Percentiles rank a stretch among this genome's conserved stretches.
Conservation (phyloP, 2,888 invertebrate species). For the Archips xylosteana region DNA sequence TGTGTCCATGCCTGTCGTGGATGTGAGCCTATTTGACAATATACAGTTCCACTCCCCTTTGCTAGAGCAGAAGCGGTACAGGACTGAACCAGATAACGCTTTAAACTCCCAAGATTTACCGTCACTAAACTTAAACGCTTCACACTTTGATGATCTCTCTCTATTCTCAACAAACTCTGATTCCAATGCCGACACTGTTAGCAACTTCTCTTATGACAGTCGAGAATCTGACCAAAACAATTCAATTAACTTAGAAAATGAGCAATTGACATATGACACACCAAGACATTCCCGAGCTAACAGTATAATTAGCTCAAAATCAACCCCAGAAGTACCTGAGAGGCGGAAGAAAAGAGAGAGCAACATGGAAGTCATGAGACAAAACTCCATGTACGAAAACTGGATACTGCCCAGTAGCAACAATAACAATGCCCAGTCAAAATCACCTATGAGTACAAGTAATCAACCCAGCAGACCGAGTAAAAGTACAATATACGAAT, state of each 20-base stretch:
- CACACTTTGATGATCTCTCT: slow-evolving; percentile 71
- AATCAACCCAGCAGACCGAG: slow-evolving; percentile 59
- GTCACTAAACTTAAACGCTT: slow-evolving; percentile 62
- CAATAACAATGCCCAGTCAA: slow-evolving; percentile 46
- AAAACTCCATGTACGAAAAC: slow-evolving; percentile 76
- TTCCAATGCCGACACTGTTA: slow-evolving; percentile 67
- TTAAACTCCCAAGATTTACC: slow-evolving; percentile 55
- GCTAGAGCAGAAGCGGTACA: slow-evolving; percentile 70
- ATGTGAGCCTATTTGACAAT: slow-evolving; percentile 87
- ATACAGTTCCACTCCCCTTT: slow-evolving; percentile 88
- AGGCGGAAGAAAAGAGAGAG: slow-evolving; percentile 63
- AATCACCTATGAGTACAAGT: slow-evolving; percentile 26
- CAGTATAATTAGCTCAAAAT: slow-evolving; percentile 63
- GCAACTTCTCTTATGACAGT: slow-evolving; percentile 71
- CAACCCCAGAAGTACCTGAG: slow-evolving; percentile 69
- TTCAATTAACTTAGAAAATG: slow-evolving; percentile 53
- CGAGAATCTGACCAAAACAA: slow-evolving; percentile 61
- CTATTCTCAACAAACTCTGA: slow-evolving; percentile 74
- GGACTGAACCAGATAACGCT: slow-evolving; percentile 52
- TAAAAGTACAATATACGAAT: slow-evolving; percentile 89
- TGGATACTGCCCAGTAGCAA: slow-evolving; percentile 65
- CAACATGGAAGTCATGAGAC: slow-evolving; percentile 62
- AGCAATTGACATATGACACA: slow-evolving; percentile 72
- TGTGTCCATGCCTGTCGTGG: slow-evolving; percentile 84
- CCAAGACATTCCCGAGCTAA: slow-evolving; percentile 69